Conservation (phyloP, 2,113 vertebrate genomes). For the Cairina moschata region DNA sequence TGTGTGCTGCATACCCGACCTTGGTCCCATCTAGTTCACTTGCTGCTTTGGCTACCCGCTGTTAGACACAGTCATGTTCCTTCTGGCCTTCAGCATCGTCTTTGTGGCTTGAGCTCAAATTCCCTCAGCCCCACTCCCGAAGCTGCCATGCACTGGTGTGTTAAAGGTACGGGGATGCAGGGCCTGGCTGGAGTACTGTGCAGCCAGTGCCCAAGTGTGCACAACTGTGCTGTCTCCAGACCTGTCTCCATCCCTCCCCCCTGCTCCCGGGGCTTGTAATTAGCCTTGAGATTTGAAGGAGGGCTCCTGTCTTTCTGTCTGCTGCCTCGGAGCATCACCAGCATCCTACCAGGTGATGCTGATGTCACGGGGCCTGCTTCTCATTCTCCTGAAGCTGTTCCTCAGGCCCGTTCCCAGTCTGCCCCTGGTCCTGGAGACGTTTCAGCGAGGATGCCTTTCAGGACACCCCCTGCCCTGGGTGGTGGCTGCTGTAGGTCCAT, state of each 20-base stretch:
- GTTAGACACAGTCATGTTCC: not conserved
- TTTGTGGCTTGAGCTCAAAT: not conserved
- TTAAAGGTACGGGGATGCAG: not conserved
- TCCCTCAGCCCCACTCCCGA: not conserved
- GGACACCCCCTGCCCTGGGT: no score
- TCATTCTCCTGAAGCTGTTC: not conserved
- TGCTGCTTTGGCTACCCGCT: not conserved
- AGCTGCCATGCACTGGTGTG: fast-evolving
- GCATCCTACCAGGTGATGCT: not conserved
- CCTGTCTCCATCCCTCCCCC: not conserved
- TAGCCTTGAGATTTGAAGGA: not conserved
- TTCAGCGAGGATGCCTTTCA: no score
- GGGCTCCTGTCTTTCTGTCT: not conserved
- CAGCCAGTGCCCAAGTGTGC: not conserved
- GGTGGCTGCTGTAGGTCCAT: fast-evolving
- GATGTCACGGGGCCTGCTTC: not conserved
- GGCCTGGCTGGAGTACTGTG: not conserved
- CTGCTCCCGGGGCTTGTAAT: not conserved
- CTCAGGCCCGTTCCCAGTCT: not conserved
- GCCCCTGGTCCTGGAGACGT: not conserved
- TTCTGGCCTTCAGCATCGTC: not conserved
- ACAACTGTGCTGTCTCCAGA: no score
- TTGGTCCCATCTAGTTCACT: no score
- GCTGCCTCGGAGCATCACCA: not conserved
- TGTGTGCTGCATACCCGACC: not conserved